Evolutionary conservation across 2,888 invertebrate genomes (phyloP).

Genomic region (Charanyca ferruginea): DNA sequence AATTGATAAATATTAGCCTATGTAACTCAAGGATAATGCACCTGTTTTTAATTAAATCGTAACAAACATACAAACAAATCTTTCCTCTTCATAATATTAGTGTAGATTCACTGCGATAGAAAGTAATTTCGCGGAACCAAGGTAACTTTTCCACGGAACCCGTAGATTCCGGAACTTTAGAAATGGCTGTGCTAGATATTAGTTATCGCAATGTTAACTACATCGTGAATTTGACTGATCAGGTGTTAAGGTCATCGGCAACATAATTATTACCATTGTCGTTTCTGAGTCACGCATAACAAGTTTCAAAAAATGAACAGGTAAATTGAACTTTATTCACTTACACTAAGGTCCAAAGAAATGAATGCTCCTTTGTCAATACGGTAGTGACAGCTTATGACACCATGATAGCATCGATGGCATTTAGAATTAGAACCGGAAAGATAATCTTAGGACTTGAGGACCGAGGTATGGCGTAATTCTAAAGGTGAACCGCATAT

Average conservation of each 20-base stretch:
- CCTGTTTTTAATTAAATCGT: too few relatives aligned
- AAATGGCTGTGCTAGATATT: too few relatives aligned
- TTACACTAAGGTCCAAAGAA: slow-evolving; percentile 26
- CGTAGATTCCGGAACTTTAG: too few relatives aligned
- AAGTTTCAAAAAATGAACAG: not conserved
- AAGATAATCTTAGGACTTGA: slow-evolving; percentile 55
- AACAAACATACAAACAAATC: too few relatives aligned
- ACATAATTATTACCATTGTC: slow-evolving; percentile 32
- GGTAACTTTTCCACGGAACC: too few relatives aligned
- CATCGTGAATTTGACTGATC: slow-evolving; percentile 42
- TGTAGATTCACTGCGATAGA: too few relatives aligned
- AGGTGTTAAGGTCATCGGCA: slow-evolving; percentile 56
- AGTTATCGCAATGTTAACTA: slow-evolving; percentile 45
- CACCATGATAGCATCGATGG: slow-evolving; percentile 63
- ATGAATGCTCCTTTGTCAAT: not conserved
- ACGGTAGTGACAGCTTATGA: slow-evolving; percentile 40
- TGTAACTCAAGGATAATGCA: too few relatives aligned
- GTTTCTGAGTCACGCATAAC: slow-evolving; percentile 28
- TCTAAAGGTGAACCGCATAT: slow-evolving; percentile 74
- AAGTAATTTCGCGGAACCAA: too few relatives aligned
- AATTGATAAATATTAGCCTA: too few relatives aligned
- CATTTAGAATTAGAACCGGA: slow-evolving; percentile 68
- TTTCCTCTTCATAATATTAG: too few relatives aligned
- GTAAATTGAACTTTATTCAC: slow-evolving; percentile 16
- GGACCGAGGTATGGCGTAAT: slow-evolving; percentile 65